These are phyloP conservation scores for Grammomys dolichurus DNA, from an alignment of 2,113 vertebrate species.

Conservation along the genomic window DNA sequence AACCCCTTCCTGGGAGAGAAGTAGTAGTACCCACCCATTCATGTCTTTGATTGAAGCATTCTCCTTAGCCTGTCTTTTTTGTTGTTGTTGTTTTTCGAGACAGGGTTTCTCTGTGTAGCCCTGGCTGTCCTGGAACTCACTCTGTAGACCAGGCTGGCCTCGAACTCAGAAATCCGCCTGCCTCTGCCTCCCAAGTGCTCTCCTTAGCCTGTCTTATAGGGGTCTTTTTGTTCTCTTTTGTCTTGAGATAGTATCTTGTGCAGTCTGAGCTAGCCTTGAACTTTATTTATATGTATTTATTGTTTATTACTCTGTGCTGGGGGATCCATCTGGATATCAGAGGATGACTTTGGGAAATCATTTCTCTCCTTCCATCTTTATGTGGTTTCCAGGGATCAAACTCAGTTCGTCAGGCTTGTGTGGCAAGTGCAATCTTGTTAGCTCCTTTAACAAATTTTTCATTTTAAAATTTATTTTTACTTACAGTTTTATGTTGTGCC, in stretches of 20 bases:
- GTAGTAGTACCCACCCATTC: not conserved
- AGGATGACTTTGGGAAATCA: not conserved
- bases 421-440: not conserved
- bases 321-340: not conserved
- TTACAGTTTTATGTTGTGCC: not conserved
- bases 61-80: no score
- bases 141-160: no score
- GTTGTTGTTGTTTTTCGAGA: no score
- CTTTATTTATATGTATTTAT: not conserved
- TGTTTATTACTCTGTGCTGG: not conserved
- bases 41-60: conserved; percentile 1
- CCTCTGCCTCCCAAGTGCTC: not conserved
- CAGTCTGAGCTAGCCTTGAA: not conserved
- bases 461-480: not conserved
- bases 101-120: no score
- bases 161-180: no score
- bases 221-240: not conserved
- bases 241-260: not conserved
- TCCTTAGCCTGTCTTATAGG: conserved; percentile 23
- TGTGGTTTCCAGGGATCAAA: not conserved
- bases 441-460: not conserved
- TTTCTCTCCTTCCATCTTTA: not conserved
- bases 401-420: not conserved
- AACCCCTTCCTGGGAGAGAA: not conserved
- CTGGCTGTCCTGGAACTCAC: no score